Evolutionary conservation across 1,140 invertebrate species (phyloP).

Genomic region (Hypsibius dujardini): DNA sequence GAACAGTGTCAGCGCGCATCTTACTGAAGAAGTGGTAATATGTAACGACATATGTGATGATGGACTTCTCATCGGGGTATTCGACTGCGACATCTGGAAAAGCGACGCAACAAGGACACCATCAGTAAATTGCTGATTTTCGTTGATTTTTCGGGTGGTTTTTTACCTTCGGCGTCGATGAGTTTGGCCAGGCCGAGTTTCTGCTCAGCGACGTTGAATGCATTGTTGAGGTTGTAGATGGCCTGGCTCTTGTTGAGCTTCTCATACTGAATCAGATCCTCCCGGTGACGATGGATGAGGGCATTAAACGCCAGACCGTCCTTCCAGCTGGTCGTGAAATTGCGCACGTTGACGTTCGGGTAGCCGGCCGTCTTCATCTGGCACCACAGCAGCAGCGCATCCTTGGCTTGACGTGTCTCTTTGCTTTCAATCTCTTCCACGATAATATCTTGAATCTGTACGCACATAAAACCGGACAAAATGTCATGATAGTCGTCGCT

Average conservation of each 20-base stretch:
- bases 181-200: constrained; percentile 91
- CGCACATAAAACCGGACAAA: constrained; percentile 16
- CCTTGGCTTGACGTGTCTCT: constrained; percentile 89
- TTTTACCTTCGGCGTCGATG: constrained; percentile 88
- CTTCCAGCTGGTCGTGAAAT: constrained; percentile 98
- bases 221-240: constrained; percentile 93
- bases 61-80: constrained; percentile 97
- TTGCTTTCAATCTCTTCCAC: constrained; percentile 98
- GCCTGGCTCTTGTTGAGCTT: constrained; percentile 86
- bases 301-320: constrained; percentile 98
- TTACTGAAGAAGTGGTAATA: constrained; percentile 99
- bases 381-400: constrained; percentile 87
- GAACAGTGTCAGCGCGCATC: constrained; percentile 96
- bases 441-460: constrained; percentile 94
- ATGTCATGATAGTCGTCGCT: constrained; percentile 5
- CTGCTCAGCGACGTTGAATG: constrained; percentile 92
- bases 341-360: constrained; percentile 93
- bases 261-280: constrained; percentile 89
- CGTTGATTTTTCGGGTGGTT: no score
- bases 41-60: constrained; percentile 98
- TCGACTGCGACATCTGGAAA: constrained; percentile 82
- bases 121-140: constrained; percentile 17
- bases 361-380: constrained; percentile 99
- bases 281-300: constrained; percentile 86
- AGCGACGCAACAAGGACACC: constrained; percentile 11